phyloP scores from a whole-genome alignment of 2,797 vertebrate species.

The Coracias cyanogaster region DNA sequence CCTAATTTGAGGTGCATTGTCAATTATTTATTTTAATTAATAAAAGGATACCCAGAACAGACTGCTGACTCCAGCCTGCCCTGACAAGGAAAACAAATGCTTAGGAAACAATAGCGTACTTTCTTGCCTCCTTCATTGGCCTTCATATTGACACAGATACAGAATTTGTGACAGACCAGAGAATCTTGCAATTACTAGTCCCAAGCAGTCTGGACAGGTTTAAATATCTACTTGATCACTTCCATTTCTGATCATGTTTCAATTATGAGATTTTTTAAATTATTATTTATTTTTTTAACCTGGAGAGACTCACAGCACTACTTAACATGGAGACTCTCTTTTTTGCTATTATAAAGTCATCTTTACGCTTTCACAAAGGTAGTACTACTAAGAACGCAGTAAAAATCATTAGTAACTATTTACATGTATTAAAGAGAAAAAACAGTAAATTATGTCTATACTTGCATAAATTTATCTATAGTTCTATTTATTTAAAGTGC shows the following conservation, averaged over 20 bases:
- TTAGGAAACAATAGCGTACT: neutral
- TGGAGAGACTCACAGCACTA: neutral
- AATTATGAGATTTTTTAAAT: neutral
- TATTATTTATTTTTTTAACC: neutral
- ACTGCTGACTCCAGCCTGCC: fast-evolving
- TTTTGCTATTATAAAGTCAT: neutral
- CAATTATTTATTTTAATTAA: neutral
- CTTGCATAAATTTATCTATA: neutral
- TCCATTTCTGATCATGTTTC: neutral
- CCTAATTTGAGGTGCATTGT: neutral
- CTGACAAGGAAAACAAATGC: neutral
- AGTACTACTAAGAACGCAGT: neutral
- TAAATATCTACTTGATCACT: neutral
- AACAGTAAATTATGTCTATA: neutral
- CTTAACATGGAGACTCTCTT: neutral
- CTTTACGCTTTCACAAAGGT: neutral
- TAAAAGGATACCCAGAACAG: neutral
- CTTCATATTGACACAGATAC: neutral
- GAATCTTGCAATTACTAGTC: neutral
- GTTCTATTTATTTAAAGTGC: neutral
- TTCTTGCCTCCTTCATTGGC: neutral
- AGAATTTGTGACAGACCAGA: neutral
- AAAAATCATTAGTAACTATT: neutral
- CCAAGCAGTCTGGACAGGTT: neutral
- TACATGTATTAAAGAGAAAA: neutral